Evolutionary conservation across 2,888 invertebrate species (phyloP).

Genomic region (Protophormia terraenovae): DNA sequence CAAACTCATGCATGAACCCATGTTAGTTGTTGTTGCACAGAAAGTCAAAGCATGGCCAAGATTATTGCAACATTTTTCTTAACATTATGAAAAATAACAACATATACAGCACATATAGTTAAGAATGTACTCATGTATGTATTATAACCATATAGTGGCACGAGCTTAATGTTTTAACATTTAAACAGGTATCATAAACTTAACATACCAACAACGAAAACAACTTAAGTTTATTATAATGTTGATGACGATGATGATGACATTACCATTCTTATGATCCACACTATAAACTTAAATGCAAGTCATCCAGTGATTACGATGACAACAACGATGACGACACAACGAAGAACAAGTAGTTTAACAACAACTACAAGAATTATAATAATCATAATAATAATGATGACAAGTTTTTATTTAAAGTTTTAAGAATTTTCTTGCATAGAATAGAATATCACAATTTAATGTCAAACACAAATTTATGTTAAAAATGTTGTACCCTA

Average conservation of each 20-base stretch:
- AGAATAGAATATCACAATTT: neutral
- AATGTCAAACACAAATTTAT: constrained; percentile 14
- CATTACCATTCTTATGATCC: constrained; percentile 54
- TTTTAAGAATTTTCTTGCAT: constrained; percentile 1
- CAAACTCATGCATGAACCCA: constrained; percentile 68
- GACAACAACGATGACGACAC: constrained; percentile 14
- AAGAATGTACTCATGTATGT: neutral
- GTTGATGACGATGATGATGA: constrained; percentile 56
- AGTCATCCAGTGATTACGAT: constrained; percentile 27
- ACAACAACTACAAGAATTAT: neutral
- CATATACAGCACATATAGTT: constrained; percentile 39
- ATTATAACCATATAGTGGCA: constrained; percentile 61
- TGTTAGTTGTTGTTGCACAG: constrained; percentile 47
- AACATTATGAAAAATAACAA: constrained; percentile 12
- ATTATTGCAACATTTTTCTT: constrained; percentile 63
- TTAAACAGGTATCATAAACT: constrained; percentile 67
- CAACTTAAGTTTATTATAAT: constrained; percentile 59
- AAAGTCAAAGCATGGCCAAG: constrained; percentile 56
- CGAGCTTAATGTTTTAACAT: constrained; percentile 68
- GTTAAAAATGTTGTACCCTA: neutral
- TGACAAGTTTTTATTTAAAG: constrained; percentile 11
- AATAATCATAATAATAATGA: constrained; percentile 25
- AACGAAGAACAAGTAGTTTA: constrained; percentile 14
- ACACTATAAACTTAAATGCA: constrained; percentile 8
- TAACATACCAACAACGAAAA: constrained; percentile 10